A percentile compares a stretch with the other conserved stretches of the same genome.
Conservation (phyloP, 2,888 invertebrate genomes). For the Tipula vernalis region DNA sequence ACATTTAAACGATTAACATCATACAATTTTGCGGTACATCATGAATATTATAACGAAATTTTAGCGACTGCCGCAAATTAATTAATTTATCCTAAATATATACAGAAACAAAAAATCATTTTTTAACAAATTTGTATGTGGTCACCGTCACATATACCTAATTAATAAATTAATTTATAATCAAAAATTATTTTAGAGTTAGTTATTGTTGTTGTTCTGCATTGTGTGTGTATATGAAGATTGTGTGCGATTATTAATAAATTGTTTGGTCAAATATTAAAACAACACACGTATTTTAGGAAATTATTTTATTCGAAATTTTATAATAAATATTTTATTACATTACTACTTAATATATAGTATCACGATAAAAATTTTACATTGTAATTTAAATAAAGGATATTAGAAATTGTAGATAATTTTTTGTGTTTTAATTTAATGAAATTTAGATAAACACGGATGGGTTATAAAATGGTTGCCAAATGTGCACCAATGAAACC, state of each 20-base stretch:
- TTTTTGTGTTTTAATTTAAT: no score
- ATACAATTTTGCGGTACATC: slow-evolving; percentile 35
- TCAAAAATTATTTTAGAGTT: neutral
- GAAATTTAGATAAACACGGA: no score
- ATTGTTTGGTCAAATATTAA: neutral
- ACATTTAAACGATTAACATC: slow-evolving; percentile 30
- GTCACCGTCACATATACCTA: neutral
- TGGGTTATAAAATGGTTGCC: no score
- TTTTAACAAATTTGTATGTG: neutral
- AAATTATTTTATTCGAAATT: neutral
- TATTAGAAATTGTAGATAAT: neutral
- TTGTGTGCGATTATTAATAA: neutral
- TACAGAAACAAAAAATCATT: neutral
- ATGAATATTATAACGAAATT: slow-evolving; percentile 30
- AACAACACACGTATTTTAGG: neutral
- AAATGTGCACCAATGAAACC: no score
- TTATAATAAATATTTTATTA: neutral
- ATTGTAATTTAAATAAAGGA: neutral
- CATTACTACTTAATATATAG: neutral
- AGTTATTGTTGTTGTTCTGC: neutral
- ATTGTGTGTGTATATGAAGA: neutral
- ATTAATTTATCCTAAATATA: neutral
- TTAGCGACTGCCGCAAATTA: slow-evolving; percentile 20
- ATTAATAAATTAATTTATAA: neutral
- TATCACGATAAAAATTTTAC: neutral